A percentile compares a stretch with the other conserved stretches of the same genome.
Evolutionary conservation across 2,797 vertebrate genomes (phyloP).

Genomic region (Sphaeramia orbicularis): DNA sequence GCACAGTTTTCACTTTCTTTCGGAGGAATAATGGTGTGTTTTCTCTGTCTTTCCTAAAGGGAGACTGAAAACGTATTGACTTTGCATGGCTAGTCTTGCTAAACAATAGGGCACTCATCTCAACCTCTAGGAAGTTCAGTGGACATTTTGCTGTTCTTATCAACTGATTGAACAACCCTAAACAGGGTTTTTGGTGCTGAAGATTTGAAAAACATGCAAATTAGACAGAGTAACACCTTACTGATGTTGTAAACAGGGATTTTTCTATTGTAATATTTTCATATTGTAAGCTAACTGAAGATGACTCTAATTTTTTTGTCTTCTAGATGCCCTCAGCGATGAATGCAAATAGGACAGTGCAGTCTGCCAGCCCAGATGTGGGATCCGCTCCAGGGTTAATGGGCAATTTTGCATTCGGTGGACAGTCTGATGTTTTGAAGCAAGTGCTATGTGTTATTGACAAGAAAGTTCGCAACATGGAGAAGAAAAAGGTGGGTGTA

Average conservation of each 20-base stretch:
- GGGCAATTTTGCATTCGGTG: conserved; percentile 72
- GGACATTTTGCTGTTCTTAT: too few species aligned
- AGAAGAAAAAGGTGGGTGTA: conserved; percentile 94
- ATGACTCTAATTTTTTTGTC: conserved; percentile 2
- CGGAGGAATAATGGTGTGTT: neutral
- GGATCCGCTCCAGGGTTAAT: conserved; percentile 86
- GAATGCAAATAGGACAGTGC: conserved; percentile 90
- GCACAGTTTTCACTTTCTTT: neutral
- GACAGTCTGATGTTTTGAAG: conserved; percentile 93
- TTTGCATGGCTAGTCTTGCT: neutral
- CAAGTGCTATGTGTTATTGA: conserved; percentile 95
- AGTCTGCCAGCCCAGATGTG: conserved; percentile 88
- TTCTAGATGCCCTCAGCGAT: conserved; percentile 95
- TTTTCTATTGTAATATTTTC: too few species aligned
- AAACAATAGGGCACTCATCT: too few species aligned
- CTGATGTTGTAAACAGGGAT: too few species aligned
- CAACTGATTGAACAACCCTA: too few species aligned
- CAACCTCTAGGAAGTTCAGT: too few species aligned
- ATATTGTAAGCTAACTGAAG: neutral
- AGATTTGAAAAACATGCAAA: too few species aligned
- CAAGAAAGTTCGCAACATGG: conserved; percentile 96
- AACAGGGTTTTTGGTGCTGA: too few species aligned
- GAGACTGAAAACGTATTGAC: neutral
- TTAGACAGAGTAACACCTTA: too few species aligned
- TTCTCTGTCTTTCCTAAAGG: accelerated